Evolutionary conservation across 2,888 invertebrate species (phyloP).

Genomic region (Orthosia gracilis): DNA sequence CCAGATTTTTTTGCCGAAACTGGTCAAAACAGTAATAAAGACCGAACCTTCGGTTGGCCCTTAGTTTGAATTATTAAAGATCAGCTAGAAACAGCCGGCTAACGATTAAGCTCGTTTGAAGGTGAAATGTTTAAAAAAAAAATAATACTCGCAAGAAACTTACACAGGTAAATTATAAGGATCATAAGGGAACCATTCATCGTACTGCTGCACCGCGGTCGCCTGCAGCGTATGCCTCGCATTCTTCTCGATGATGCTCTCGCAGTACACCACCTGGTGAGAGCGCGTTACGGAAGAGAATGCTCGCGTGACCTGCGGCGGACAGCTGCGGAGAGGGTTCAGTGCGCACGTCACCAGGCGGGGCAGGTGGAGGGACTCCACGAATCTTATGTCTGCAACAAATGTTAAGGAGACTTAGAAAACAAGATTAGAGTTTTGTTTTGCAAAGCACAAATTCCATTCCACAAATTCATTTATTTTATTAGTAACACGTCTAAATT

Average conservation of each 20-base stretch:
- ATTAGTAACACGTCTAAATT: constrained; percentile 62
- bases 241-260: constrained; percentile 97
- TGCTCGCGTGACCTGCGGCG: constrained; percentile 94
- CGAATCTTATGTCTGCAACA: constrained; percentile 94
- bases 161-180: constrained; percentile 95
- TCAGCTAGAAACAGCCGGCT: neutral
- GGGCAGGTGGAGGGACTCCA: constrained; percentile 96
- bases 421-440: too few relatives aligned
- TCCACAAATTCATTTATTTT: constrained; percentile 59
- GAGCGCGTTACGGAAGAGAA: constrained; percentile 96
- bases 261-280: constrained; percentile 98
- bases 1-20: too few relatives aligned
- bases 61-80: too few relatives aligned
- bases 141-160: constrained; percentile 54
- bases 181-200: constrained; percentile 97
- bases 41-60: too few relatives aligned
- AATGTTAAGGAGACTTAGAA: neutral
- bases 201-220: constrained; percentile 85
- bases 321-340: constrained; percentile 97
- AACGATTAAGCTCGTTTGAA: too few relatives aligned
- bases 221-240: constrained; percentile 89
- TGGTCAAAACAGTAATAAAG: too few relatives aligned
- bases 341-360: constrained; percentile 96
- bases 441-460: constrained; percentile 31
- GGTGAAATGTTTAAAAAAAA: neutral